Evolutionary conservation across 2,797 vertebrate genomes (phyloP).

Genomic region (Lutjanus campechanus): DNA sequence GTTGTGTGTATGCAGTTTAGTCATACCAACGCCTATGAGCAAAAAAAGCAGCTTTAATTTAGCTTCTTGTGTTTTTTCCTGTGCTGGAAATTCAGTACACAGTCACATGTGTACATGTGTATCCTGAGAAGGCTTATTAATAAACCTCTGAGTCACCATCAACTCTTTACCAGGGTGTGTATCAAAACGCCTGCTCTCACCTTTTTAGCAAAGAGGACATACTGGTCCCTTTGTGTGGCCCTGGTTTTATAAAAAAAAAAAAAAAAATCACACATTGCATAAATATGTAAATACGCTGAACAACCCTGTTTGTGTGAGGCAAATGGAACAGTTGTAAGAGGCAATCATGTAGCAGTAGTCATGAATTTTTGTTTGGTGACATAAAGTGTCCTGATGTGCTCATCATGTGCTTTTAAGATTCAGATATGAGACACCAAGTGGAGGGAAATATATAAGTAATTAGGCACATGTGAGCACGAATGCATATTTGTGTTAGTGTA

Average conservation of each 20-base stretch:
- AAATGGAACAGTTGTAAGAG: slow-evolving; percentile 31
- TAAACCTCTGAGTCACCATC: slow-evolving; percentile 33
- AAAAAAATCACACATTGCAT: slow-evolving; percentile 30
- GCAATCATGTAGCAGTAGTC: slow-evolving; percentile 19
- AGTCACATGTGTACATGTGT: too few relatives aligned
- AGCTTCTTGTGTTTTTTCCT: not conserved
- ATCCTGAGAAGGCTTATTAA: slow-evolving; percentile 3
- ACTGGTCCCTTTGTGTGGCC: slow-evolving; percentile 3
- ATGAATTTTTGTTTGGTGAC: slow-evolving; percentile 47
- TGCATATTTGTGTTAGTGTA: not conserved
- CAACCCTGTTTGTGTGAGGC: slow-evolving; percentile 16
- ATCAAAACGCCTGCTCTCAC: slow-evolving; percentile 20
- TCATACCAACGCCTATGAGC: not conserved
- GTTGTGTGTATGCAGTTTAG: slow-evolving; percentile 7
- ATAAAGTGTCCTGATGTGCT: slow-evolving; percentile 26
- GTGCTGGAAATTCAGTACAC: not conserved
- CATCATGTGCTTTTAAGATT: slow-evolving; percentile 34
- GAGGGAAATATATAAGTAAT: slow-evolving; percentile 21
- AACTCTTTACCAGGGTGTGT: not conserved
- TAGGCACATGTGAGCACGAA: slow-evolving; percentile 10
- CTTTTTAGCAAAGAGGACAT: slow-evolving; percentile 15
- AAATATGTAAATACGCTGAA: slow-evolving; percentile 33
- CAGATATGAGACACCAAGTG: slow-evolving; percentile 27
- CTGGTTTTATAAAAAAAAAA: slow-evolving; percentile 20
- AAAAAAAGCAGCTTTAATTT: not conserved